These are phyloP conservation scores for Tragopan temminckii DNA, from an alignment of 2,797 vertebrate genomes.

Conservation along the genomic window DNA sequence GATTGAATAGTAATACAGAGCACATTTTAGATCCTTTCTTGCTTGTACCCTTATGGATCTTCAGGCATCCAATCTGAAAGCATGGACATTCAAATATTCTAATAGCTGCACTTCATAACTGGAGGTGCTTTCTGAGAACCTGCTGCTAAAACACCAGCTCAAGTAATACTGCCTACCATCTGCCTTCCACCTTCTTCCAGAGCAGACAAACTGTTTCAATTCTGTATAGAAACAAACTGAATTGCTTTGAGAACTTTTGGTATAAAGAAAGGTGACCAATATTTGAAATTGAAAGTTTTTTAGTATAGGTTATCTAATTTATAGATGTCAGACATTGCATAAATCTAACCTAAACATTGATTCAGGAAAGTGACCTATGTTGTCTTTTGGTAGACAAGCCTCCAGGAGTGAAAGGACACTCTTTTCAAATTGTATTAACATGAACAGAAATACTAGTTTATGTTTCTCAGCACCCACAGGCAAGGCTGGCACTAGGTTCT, in stretches of 20 bases:
- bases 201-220: not conserved
- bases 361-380: not conserved
- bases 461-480: not conserved
- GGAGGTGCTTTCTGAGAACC: not conserved
- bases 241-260: not conserved
- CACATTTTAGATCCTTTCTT: not conserved
- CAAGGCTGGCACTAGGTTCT: not conserved
- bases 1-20: not conserved
- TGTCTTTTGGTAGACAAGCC: not conserved
- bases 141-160: not conserved
- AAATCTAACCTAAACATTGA: not conserved
- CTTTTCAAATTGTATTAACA: constrained; percentile 26
- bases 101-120: not conserved
- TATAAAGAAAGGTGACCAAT: not conserved
- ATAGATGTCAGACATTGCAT: not conserved
- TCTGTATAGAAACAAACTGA: not conserved
- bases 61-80: not conserved
- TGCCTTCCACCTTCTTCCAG: not conserved
- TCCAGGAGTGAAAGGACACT: not conserved
- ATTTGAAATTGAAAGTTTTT: not conserved
- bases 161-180: not conserved
- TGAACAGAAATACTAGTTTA: not conserved
- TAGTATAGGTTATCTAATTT: not conserved
- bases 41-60: not conserved
- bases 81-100: not conserved